Evolutionary conservation across 2,797 vertebrate genomes (phyloP).

Genomic region (Cynodonichthys magdalenae): DNA sequence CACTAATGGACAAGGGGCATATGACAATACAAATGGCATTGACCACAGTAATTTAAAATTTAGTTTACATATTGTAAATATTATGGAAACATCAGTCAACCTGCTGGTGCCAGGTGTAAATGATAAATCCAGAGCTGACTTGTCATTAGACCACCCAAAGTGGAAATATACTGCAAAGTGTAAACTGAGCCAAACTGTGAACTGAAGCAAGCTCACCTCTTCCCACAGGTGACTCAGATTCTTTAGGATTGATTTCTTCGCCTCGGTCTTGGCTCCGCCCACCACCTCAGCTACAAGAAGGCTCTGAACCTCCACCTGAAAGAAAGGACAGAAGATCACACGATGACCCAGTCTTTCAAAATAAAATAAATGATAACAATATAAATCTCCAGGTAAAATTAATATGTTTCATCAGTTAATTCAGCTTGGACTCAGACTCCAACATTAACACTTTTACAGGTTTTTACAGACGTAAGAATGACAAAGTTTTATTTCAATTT

Average conservation of each 20-base stretch:
- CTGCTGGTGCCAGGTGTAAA: too few relatives aligned
- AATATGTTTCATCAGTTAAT: too few relatives aligned
- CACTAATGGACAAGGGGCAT: too few relatives aligned
- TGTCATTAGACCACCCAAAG: too few relatives aligned
- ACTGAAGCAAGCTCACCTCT: conserved; percentile 77
- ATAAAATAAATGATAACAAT: neutral
- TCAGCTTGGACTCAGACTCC: neutral
- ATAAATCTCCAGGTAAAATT: too few relatives aligned
- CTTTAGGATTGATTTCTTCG: conserved; percentile 86
- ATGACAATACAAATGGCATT: too few relatives aligned
- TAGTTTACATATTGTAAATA: too few relatives aligned
- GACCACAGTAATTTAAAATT: too few relatives aligned
- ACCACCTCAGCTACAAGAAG: conserved; percentile 90
- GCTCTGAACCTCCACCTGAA: conserved; percentile 94
- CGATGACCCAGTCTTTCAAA: neutral
- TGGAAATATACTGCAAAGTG: too few relatives aligned
- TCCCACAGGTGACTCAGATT: conserved; percentile 90
- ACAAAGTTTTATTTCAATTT: neutral
- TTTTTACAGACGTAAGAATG: too few relatives aligned
- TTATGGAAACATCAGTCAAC: too few relatives aligned
- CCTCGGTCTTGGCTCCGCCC: conserved; percentile 89
- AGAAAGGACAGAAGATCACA: conserved; percentile 5
- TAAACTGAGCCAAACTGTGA: neutral
- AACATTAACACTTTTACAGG: neutral
- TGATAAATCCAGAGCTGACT: too few relatives aligned